Base-by-base conservation (phyloP, 2,797 vertebrate species). In the Sciurus vulgaris region DNA sequence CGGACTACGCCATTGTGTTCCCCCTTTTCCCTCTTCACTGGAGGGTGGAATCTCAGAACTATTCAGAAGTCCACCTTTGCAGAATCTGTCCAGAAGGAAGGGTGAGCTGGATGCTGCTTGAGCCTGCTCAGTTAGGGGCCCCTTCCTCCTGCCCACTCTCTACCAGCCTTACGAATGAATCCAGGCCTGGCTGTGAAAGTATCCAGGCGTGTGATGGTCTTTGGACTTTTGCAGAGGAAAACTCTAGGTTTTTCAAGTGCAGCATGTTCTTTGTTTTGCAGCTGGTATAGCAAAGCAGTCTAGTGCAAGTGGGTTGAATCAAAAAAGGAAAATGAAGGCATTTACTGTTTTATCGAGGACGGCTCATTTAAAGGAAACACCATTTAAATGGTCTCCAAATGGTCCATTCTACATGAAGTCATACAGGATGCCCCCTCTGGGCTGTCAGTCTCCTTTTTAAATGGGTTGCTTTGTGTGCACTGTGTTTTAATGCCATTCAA, bases 321-420 rank as follows among this genome's bases (percentile, higher is more conserved):
- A 96, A 96, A 67, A 92, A 93, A 92, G 81, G 70, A 95, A 96
- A 96, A 95, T 88, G 91, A 97, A 95, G 95, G 94, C 93, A 93
- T 95, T 96, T 78, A 78, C 95, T 96, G 86, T 94, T 97, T 95
- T 86, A 94, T 95, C 1, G 28, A 91, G 93, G 89, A 95, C 96
- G 97, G 96, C 96, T 96, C 96, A 92, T 97, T 96, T 94, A 97
- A 96, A 96, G 94, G 93, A 97, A 97, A 97, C 96, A 95, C 83
- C 81, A 83, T 96, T 98, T 95, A 97, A 98, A 97, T 97, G 90
- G 96, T 89, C 94, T 98, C 96, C 97, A 97, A 98, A 98, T 96
- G 95, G 96, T 44, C 95, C 84, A 35, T 97, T 94, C 91, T 96
- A 69, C 95, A 78, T 97, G 97, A 97, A 97, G 95, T 96, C 96